phyloP scores from a whole-genome alignment of 2,113 vertebrate genomes.

The Stercorarius parasiticus region DNA sequence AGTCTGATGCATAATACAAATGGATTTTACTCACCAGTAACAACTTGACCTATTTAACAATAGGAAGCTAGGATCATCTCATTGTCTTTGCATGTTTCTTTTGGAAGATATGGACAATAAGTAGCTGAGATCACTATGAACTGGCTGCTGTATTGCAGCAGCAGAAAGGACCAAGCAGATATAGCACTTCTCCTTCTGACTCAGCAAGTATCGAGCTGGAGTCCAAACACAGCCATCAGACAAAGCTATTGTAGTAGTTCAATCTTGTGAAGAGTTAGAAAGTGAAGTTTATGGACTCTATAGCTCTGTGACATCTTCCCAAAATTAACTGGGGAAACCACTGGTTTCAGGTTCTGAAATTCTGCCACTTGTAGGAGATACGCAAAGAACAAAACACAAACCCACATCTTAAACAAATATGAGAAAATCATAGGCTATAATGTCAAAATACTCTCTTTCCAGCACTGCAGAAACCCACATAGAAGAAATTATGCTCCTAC shows the following conservation, averaged over 20 bases:
- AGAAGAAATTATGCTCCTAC: neutral
- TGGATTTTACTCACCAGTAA: neutral
- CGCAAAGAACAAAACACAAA: neutral
- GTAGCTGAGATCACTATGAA: neutral
- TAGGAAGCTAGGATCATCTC: neutral
- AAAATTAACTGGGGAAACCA: neutral
- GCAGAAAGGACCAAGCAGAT: neutral
- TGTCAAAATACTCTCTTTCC: neutral
- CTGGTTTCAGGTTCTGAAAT: neutral
- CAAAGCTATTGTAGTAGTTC: neutral
- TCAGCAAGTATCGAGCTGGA: neutral
- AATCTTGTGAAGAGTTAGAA: neutral
- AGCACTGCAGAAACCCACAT: neutral
- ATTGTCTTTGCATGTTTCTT: neutral
- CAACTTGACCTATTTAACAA: neutral
- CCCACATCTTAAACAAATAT: neutral
- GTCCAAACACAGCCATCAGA: neutral
- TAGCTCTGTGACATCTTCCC: neutral
- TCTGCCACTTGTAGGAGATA: neutral
- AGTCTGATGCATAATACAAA: neutral
- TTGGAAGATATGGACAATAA: neutral
- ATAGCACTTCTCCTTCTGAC: neutral
- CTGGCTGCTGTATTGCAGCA: neutral
- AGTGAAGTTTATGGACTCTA: neutral
- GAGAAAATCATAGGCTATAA: neutral